Evolutionary conservation across 2,888 invertebrate species (phyloP).

Genomic region (Pogonocherus hispidulus): DNA sequence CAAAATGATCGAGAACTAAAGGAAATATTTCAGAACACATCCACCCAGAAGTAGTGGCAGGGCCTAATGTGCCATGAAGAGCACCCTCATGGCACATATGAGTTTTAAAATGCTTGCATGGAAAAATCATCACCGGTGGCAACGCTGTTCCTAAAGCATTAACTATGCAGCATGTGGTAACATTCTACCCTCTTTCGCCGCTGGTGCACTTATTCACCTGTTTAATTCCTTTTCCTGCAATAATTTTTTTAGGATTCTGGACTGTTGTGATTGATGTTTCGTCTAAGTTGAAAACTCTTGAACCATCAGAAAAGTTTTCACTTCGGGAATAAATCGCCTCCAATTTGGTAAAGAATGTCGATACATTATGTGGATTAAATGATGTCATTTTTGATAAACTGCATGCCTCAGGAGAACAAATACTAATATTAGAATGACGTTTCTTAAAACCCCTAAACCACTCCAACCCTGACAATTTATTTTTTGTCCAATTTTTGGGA

Average conservation of each 20-base stretch:
- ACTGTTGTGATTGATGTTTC: conserved; percentile 47
- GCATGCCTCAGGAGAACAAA: conserved; percentile 47
- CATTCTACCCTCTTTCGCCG: background rate
- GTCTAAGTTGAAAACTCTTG: conserved; percentile 48
- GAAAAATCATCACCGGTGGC: conserved; percentile 8
- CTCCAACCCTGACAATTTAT: conserved; percentile 42
- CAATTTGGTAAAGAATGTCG: conserved; percentile 41
- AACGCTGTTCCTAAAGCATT: background rate
- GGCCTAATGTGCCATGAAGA: background rate
- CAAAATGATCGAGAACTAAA: conserved; percentile 17
- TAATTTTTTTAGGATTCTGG: conserved; percentile 34
- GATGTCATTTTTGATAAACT: conserved; percentile 42
- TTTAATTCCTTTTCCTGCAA: background rate
- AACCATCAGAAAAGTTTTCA: conserved; percentile 34
- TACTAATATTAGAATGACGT: conserved; percentile 34
- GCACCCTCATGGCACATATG: background rate
- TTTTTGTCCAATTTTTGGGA: conserved; percentile 41
- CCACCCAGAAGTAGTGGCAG: background rate
- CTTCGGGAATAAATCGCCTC: conserved; percentile 19
- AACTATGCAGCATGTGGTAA: background rate
- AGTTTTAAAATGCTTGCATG: background rate
- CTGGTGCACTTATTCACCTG: conserved; percentile 7
- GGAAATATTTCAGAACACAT: conserved; percentile 11
- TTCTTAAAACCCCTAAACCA: conserved; percentile 45
- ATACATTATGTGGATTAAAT: conserved; percentile 48